phyloP scores from a whole-genome alignment of 2,888 invertebrate species.

The Cantharis rustica region DNA sequence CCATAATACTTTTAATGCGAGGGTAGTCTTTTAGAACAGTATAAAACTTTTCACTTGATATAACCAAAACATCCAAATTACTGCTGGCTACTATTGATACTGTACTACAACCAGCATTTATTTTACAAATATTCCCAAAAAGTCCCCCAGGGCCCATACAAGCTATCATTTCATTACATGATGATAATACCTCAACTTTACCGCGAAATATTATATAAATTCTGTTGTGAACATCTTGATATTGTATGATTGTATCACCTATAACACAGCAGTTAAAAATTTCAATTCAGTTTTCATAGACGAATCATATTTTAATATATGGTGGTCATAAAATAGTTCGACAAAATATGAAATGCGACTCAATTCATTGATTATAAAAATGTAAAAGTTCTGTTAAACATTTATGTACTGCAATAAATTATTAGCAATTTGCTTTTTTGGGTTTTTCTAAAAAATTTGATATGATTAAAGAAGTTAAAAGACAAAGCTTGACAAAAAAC shows the following conservation, averaged over 20 bases:
- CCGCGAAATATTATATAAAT: slow-evolving; percentile 60
- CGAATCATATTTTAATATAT: too few species aligned
- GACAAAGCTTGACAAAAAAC: too few species aligned
- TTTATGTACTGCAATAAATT: too few species aligned
- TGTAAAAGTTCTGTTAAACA: too few species aligned
- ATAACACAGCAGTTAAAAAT: slow-evolving; percentile 42
- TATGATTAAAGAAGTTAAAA: too few species aligned
- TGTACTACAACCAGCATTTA: slow-evolving; percentile 54
- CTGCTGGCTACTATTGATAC: slow-evolving; percentile 59
- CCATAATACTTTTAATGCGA: slow-evolving; percentile 56
- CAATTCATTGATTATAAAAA: too few species aligned
- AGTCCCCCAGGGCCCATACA: slow-evolving; percentile 62
- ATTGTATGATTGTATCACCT: slow-evolving; percentile 58
- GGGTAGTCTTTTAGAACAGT: slow-evolving; percentile 60
- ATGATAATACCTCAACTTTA: slow-evolving; percentile 52
- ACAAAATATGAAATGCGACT: too few species aligned
- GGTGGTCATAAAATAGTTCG: too few species aligned
- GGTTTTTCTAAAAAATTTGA: too few species aligned
- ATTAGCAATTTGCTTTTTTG: too few species aligned
- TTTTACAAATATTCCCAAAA: slow-evolving; percentile 60
- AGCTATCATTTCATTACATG: slow-evolving; percentile 60
- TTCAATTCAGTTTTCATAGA: background rate
- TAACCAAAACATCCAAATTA: slow-evolving; percentile 59
- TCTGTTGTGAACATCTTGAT: slow-evolving; percentile 56
- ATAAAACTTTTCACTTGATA: slow-evolving; percentile 58